Evolutionary conservation across 1,140 invertebrate genomes (phyloP), one percentile per base, ranked within the genome.

Genomic region (Mya arenaria): DNA sequence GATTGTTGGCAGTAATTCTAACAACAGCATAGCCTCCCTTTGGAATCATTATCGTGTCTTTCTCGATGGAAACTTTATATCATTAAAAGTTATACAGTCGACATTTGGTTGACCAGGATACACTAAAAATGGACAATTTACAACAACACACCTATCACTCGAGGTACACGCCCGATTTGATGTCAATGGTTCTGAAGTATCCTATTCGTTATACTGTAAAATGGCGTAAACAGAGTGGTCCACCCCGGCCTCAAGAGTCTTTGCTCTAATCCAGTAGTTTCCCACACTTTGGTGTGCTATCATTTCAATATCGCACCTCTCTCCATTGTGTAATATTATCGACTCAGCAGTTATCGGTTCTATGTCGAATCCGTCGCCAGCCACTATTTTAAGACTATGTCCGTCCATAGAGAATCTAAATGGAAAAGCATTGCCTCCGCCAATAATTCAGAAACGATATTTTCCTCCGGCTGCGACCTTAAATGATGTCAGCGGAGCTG

Each of bases 291-390:
- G 95, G 88, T 95, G 94, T 23, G 96, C 95, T 44, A 95, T 93
- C 0, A 98, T 58, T 0, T 97, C 94, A 88, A 98, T 96, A 88
- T 98, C 97, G 89, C 96, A 97, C 63, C 97, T 93, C 90, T 98
- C 97, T 0, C 97, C 97, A 0, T 85, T 62, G 66, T 81, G 36
- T 23, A 89, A 73, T 8, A 86, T 63, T 19, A 88, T 36, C 15
- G 62, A 83, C 1, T 89, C 86, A 1, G 62, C 83, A 93, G 95
- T 94, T 66, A 96, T 92, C 1, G 96, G 95, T 88, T 96, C 93
- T 72, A 98, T 91, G 81, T 97, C 95, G 85, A 94, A 95, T 25
- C 97, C 96, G 92, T 98, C 97, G 8, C 95, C 95, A 36, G 95
- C 95, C 37, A 98, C 95, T 4, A 97, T 93, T 0, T 93, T 94